phyloP scores from a whole-genome alignment of 1,140 invertebrate species.

The Cydia fagiglandana region DNA sequence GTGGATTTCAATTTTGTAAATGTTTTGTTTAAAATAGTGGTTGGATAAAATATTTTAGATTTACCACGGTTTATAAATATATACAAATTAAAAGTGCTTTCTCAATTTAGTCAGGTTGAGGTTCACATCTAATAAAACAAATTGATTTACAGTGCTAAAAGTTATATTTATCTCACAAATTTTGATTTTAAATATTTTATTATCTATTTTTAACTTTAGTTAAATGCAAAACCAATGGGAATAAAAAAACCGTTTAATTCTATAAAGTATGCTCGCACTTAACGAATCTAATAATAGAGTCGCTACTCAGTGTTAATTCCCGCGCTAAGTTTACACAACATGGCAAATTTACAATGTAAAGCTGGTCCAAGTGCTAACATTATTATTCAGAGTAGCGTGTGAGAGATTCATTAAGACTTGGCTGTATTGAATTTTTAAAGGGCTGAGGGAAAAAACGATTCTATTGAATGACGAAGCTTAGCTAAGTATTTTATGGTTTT shows the following conservation, averaged over 20 bases:
- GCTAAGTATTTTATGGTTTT: not conserved
- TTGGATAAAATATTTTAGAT: too few relatives aligned
- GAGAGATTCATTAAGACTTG: conserved; percentile 28
- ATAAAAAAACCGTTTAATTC: not conserved
- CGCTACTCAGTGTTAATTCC: conserved; percentile 41
- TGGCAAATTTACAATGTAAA: conserved; percentile 48
- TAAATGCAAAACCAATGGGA: not conserved
- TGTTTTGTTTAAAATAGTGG: too few relatives aligned
- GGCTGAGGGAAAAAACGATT: not conserved
- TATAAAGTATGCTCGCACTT: conserved; percentile 16
- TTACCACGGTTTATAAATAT: too few relatives aligned
- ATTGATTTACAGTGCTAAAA: too few relatives aligned
- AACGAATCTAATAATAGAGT: conserved; percentile 37
- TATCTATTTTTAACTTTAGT: not conserved
- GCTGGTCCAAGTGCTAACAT: conserved; percentile 37
- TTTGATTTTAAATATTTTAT: too few relatives aligned
- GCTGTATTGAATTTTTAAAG: conserved; percentile 2
- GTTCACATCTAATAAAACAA: too few relatives aligned
- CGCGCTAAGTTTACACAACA: conserved; percentile 36
- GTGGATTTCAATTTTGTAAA: too few relatives aligned
- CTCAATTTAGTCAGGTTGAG: too few relatives aligned
- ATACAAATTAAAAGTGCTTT: too few relatives aligned
- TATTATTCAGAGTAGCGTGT: conserved; percentile 42
- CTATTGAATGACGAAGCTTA: not conserved
- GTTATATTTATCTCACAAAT: too few relatives aligned